Evolutionary conservation across 2,888 invertebrate species (phyloP).

Genomic region (Ctena decussata): DNA sequence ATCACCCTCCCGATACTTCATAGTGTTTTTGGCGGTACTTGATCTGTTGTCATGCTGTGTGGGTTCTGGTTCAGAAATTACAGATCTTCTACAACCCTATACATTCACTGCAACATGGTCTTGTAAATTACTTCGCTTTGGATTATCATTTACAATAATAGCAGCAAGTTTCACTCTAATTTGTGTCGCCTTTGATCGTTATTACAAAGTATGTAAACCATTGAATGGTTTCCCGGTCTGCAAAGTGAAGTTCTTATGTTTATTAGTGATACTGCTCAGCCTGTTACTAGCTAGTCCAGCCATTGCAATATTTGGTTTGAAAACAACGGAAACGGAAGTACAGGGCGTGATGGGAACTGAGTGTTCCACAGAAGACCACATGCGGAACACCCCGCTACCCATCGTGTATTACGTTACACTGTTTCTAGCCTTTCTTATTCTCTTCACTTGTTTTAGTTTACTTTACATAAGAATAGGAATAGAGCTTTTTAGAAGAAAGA

Average conservation of each 20-base stretch:
- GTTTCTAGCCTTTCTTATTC: conserved; percentile 67
- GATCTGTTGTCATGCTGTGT: conserved; percentile 76
- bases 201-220: conserved; percentile 78
- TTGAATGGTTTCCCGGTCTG: conserved; percentile 71
- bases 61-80: conserved; percentile 74
- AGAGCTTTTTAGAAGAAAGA: conserved; percentile 70
- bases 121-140: conserved; percentile 77
- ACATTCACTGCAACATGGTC: conserved; percentile 69
- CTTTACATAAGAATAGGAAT: conserved; percentile 75
- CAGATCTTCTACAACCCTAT: conserved; percentile 74
- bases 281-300: conserved; percentile 74
- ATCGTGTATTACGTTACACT: conserved; percentile 74
- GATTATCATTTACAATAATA: conserved; percentile 73
- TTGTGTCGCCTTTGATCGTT: conserved; percentile 78
- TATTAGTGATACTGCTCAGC: conserved; percentile 63
- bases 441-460: conserved; percentile 66
- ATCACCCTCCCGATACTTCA: conserved; percentile 77
- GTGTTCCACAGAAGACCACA: conserved; percentile 72
- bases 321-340: conserved; percentile 61
- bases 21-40: conserved; percentile 76
- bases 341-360: conserved; percentile 67
- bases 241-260: conserved; percentile 72
- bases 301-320: conserved; percentile 71
- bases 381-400: conserved; percentile 62
- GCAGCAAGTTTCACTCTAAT: conserved; percentile 75